Conservation (phyloP, 1,140 invertebrate species). For the Drosophila prosaltans region DNA sequence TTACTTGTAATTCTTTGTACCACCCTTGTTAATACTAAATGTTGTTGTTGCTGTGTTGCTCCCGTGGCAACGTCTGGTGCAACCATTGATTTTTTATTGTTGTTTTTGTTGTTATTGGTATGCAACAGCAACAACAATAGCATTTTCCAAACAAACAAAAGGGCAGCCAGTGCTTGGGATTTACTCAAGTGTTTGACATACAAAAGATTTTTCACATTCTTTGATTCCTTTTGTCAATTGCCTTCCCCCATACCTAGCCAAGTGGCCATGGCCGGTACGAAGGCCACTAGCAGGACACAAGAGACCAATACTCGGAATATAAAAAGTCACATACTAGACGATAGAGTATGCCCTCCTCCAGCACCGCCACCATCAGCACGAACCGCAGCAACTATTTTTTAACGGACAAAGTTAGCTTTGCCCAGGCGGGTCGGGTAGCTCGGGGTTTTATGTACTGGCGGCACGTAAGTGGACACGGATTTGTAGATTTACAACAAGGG, state of each 20-base stretch:
- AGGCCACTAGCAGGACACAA: conserved; percentile 47
- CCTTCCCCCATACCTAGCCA: conserved; percentile 10
- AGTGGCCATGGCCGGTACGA: conserved; percentile 52
- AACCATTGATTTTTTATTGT: conserved; percentile 65
- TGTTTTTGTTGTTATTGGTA: conserved; percentile 59
- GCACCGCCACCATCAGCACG: background rate
- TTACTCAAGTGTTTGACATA: conserved; percentile 56
- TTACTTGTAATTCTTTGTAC: background rate
- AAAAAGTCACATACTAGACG: conserved; percentile 8
- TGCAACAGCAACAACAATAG: conserved; percentile 51
- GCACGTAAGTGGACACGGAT: conserved; percentile 71
- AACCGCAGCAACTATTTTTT: conserved; percentile 24
- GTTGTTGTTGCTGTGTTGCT: conserved; percentile 23
- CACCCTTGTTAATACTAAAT: background rate
- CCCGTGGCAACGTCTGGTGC: conserved; percentile 67
- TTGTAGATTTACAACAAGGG: conserved; percentile 33
- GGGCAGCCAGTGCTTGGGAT: conserved; percentile 44
- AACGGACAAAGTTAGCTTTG: conserved; percentile 57
- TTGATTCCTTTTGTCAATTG: conserved; percentile 22
- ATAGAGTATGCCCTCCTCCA: conserved; percentile 52
- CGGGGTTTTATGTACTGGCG: conserved; percentile 75
- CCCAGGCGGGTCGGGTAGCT: conserved; percentile 65
- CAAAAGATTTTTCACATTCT: conserved; percentile 48
- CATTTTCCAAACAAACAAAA: conserved; percentile 43
- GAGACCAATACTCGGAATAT: conserved; percentile 25